Base-by-base conservation (phyloP, 2,113 vertebrate species). In the Ovis canadensis region DNA sequence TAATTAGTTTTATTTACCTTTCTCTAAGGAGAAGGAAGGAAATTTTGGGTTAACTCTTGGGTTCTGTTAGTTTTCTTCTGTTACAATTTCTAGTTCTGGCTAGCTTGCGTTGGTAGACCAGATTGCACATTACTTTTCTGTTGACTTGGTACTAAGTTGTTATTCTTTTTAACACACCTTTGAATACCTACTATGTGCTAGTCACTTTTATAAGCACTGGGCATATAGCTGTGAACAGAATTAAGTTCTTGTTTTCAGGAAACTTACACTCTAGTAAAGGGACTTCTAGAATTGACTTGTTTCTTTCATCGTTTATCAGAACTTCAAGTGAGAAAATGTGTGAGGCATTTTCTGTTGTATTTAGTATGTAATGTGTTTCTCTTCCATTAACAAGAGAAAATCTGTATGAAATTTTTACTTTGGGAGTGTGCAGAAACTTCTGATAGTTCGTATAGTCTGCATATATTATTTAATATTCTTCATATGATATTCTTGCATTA, bases 401-500 rank as follows among this genome's bases (percentile, higher is more conserved):
- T 43, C 23, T 55, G 0, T 88, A 10, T 94, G 78, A 92, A 90
- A 29, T 78, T 14, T 96, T 96, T 84, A 57, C 25, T 80, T 67
- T 87, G 84, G 40, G 40, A 77, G 77, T 81, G 52, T 90, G 3
- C 1, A 59, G 27, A 97, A 80, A 88, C 5, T 90, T n/a, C n/a
- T 94, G 48, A 64, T 93, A 83, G 52, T 84, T 97, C 2, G 13
- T 89, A 48, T 86, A 94, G 19, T 11, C 43, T 96, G 33, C n/a
- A 57, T 45, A 13, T 94, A 52, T 57, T 78, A 55, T 74, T 67
- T 82, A 83, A 71, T 88, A n/a, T 82, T 91, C 27, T 85, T n/a
- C 25, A 29, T 86, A 21, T 87, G 21, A 59, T 88, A 91, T 97
- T 94, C 15, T 95, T 97, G 19, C 3, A 71, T 91, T 91, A 92